These are phyloP conservation scores for Pantherophis guttatus DNA, from an alignment of 2,113 vertebrate species.

Conservation along the genomic window DNA sequence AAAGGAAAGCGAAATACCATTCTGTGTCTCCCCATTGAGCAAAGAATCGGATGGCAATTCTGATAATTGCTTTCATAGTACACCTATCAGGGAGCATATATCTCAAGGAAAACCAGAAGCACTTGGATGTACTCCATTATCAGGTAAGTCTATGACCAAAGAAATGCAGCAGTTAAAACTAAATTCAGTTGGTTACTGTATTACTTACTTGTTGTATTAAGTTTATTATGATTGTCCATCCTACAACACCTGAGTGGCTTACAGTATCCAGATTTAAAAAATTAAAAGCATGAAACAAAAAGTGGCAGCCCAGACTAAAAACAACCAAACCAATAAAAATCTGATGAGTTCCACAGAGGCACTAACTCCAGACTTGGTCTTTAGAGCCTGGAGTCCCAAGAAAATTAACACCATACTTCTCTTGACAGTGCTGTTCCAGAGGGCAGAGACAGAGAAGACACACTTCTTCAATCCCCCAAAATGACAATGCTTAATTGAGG, in stretches of 20 bases:
- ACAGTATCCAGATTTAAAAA: background rate
- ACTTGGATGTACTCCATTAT: conserved; percentile 76
- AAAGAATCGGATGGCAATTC: conserved; percentile 53
- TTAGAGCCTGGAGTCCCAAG: background rate
- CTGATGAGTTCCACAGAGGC: background rate
- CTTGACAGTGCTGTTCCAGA: background rate
- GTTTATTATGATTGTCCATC: background rate
- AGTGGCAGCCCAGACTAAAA: background rate
- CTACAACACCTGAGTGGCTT: background rate
- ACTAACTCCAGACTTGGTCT: background rate
- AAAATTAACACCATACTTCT: background rate
- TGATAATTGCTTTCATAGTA: conserved; percentile 77
- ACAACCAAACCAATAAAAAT: background rate
- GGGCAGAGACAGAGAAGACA: background rate
- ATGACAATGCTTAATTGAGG: background rate
- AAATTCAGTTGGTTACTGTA: background rate
- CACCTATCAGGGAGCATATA: conserved; percentile 74
- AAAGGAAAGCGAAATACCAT: conserved; percentile 18
- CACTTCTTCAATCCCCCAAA: background rate
- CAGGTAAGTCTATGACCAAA: conserved; percentile 71
- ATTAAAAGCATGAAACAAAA: background rate
- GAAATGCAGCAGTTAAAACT: background rate
- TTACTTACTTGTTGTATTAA: background rate
- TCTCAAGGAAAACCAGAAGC: conserved; percentile 65
- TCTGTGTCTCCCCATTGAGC: conserved; percentile 60